Evolutionary conservation across 1,140 invertebrate species (phyloP).

Genomic region (Matsumurasca onukii): DNA sequence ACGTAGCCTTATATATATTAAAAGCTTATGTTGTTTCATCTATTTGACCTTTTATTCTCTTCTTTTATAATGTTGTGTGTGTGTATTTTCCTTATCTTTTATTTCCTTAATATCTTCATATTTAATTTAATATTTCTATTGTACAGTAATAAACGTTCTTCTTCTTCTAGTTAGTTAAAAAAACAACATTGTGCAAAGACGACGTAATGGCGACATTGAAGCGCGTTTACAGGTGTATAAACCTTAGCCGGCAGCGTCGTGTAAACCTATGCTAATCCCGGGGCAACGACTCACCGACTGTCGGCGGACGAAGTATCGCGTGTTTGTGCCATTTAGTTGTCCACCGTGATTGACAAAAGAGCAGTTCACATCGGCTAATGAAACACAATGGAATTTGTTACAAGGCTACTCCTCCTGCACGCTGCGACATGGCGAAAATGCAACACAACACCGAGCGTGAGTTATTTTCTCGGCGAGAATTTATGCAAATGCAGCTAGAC

Average conservation of each 20-base stretch:
- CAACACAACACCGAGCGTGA: neutral
- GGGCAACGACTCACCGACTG: neutral
- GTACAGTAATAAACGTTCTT: too few species aligned
- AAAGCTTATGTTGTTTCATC: too few species aligned
- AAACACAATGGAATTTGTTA: slow-evolving; percentile 25
- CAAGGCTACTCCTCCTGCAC: neutral
- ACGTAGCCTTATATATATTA: too few species aligned
- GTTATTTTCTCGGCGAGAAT: slow-evolving; percentile 17
- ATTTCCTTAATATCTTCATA: too few species aligned
- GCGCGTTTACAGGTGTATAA: neutral
- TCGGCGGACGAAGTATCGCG: neutral
- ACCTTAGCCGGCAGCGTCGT: neutral
- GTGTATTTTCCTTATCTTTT: too few species aligned
- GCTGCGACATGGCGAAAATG: slow-evolving; percentile 10
- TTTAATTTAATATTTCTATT: too few species aligned
- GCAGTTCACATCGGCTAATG: slow-evolving; percentile 24
- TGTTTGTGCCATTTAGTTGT: slow-evolving; percentile 13
- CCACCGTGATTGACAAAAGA: slow-evolving; percentile 16
- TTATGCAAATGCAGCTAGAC: slow-evolving; percentile 14
- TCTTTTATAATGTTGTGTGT: too few species aligned
- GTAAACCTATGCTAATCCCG: neutral
- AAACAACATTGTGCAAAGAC: too few species aligned
- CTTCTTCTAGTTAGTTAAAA: too few species aligned
- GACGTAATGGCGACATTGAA: too few species aligned
- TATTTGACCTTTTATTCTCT: too few species aligned